Conservation (phyloP, 2,797 vertebrate genomes). For the Lepus townsendii region DNA sequence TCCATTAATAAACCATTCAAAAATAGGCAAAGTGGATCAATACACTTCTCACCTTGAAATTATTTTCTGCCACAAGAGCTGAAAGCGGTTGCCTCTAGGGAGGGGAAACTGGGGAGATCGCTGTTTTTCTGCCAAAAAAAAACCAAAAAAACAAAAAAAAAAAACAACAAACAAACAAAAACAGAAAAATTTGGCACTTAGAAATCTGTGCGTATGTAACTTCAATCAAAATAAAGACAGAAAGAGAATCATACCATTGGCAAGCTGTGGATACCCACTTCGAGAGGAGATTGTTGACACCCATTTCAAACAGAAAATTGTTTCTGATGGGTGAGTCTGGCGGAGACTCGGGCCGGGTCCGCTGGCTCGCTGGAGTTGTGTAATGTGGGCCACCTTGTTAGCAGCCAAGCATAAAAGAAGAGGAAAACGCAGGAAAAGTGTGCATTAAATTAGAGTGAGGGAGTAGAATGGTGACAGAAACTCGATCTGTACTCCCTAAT, state of each 20-base stretch:
- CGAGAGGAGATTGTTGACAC: not conserved
- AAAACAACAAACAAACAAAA: not conserved
- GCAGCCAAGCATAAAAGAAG: slow-evolving; percentile 87
- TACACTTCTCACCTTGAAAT: slow-evolving; percentile 17
- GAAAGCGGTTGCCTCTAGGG: not conserved
- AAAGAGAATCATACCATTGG: not conserved
- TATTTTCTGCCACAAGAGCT: not conserved
- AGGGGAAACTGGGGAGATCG: not conserved
- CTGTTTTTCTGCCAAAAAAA: not conserved
- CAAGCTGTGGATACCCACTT: not conserved
- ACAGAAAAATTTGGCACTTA: not conserved
- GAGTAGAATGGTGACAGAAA: slow-evolving; percentile 89
- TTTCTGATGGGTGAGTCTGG: slow-evolving; percentile 86
- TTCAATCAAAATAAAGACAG: not conserved
- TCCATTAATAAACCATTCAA: not conserved
- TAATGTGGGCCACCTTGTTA: slow-evolving; percentile 85
- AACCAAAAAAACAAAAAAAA: too few species aligned
- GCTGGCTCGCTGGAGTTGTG: slow-evolving; percentile 83
- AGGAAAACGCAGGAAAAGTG: slow-evolving; percentile 76
- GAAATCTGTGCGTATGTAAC: slow-evolving; percentile 4
- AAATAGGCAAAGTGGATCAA: slow-evolving; percentile 39
- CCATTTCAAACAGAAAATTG: slow-evolving; percentile 59
- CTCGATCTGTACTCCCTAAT: slow-evolving; percentile 89
- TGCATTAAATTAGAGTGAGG: slow-evolving; percentile 88
- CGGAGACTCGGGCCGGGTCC: slow-evolving; percentile 87